Base-by-base conservation (phyloP, 2,113 vertebrate species). In the Cyrtonyx montezumae region DNA sequence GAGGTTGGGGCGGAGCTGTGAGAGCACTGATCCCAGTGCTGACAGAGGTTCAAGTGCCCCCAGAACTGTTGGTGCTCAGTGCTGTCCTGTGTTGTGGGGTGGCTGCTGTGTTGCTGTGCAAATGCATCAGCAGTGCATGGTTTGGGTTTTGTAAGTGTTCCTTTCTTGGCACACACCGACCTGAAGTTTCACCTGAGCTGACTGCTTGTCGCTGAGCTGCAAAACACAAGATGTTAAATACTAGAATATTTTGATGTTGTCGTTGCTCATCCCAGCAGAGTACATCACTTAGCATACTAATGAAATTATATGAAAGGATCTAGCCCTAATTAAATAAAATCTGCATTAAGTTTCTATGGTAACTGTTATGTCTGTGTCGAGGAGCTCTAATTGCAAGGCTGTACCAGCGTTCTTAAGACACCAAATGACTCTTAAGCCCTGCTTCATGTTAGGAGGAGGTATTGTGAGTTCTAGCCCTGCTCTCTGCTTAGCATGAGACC, bases 341-440 rank as follows among this genome's bases (percentile, higher is more conserved):
- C 85, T 65, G 67, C 91, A 28, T 43, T 36, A 67, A 90, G 95
- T 94, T 94, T 37, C 95, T 78, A 74, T 96, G 90, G 95, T 37
- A 94, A 95, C 92, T 18, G 56, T 66, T 74, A 23, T 11, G 49
- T 17, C 62, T 30, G 2, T 68, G 42, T 23, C 6, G 4, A 61
- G 82, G 71, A 91, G 79, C 84, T 51, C n/a, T 70, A 36, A 46
- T 80, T 74, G 28, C 32, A 49, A 43, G 69, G 9, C 36, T 34
- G 28, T 34, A 55, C 36, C 61, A 19, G 36, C 3, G 0, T 30
- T 78, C 25, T 51, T 9, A 7, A 26, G 65, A 58, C 61, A 45
- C 49, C 40, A 84, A 7, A 7, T 2, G 37, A 67, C n/a, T 76
- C 62, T 36, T 53, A 8, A 65, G 34, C 32, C 42, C 45, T 8